Base-by-base conservation (phyloP, 2,797 vertebrate genomes). In the Falco concolor region DNA sequence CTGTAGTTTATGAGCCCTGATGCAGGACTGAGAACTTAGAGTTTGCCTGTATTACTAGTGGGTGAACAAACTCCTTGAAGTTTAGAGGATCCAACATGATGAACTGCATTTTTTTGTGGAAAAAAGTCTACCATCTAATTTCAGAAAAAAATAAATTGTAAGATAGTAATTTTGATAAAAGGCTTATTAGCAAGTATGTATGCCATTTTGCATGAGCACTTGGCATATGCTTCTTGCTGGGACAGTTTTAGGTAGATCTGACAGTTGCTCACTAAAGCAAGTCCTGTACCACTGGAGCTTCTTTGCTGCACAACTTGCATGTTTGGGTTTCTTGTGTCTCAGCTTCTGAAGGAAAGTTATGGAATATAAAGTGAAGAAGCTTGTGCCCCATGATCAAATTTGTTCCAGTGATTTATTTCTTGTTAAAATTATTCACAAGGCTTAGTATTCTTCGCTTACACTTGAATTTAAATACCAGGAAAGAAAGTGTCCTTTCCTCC, bases 361-460 rank as follows among this genome's bases (percentile, higher is more conserved):
- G 32, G 30, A 45, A 45, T 38, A 61, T 45, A 42, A 84, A 72
- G 22, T 24, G 6, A 84, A 64, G 60, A 32, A 32, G 7, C 2
- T 59, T 50, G 49, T 60, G n/a, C 8, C 6, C 7, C 30, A 15
- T 0, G 0, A 44, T 44, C 5, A 80, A 12, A 10, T 73, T 80
- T 65, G 23, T 38, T 84, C 47, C n/a, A 80, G 32, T 15, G n/a
- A 47, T 69, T 85, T 85, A 38, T 76, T 91, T 93, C 8, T 72
- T 47, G 13, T 73, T 54, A 67, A 83, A 87, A 74, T 44, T 5
- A 54, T 76, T 77, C 6, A n/a, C 42, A 77, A 53, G 10, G 18
- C 21, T 69, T 13, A 44, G 8, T 25, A 19, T 27, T 79, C n/a
- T 84, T 82, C 6, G 7, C n/a, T 86, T 81, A 64, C 22, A 4